phyloP scores from a whole-genome alignment of 92 coral and sea anemone species.

The Palythoa grandiflora region DNA sequence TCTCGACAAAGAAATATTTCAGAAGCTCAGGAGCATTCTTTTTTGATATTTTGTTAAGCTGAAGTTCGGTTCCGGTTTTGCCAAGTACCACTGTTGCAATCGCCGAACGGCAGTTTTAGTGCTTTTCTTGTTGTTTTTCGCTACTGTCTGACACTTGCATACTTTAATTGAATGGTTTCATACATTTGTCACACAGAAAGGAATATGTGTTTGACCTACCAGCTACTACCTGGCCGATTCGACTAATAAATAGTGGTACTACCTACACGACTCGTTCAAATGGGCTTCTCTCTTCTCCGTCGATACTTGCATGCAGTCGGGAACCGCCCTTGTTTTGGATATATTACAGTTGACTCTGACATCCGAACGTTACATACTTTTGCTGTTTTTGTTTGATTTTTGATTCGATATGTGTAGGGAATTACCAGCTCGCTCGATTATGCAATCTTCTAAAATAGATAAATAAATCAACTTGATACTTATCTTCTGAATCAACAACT shows the following conservation, averaged over 20 bases:
- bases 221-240: conserved; percentile 57
- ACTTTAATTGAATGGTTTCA: conserved; percentile 64
- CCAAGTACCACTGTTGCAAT: too few relatives aligned
- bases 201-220: conserved; percentile 51
- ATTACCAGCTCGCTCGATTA: too few relatives aligned
- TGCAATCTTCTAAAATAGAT: conserved; percentile 40
- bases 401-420: conserved; percentile 3
- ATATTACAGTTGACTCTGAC: conserved; percentile 43
- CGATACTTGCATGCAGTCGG: conserved; percentile 28
- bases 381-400: conserved; percentile 25
- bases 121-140: too few relatives aligned
- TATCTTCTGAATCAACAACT: not conserved
- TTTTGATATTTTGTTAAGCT: too few relatives aligned
- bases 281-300: conserved; percentile 33
- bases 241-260: conserved; percentile 32
- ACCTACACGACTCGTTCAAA: conserved; percentile 58
- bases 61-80: too few relatives aligned
- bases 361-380: conserved; percentile 25
- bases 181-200: conserved; percentile 61
- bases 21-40: too few relatives aligned
- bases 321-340: conserved; percentile 50
- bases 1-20: too few relatives aligned
- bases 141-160: conserved; percentile 64
- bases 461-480: conserved; percentile 16
- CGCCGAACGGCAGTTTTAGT: too few relatives aligned